phyloP scores from a whole-genome alignment of 2,797 vertebrate species.

The Myiothlypis coronata region DNA sequence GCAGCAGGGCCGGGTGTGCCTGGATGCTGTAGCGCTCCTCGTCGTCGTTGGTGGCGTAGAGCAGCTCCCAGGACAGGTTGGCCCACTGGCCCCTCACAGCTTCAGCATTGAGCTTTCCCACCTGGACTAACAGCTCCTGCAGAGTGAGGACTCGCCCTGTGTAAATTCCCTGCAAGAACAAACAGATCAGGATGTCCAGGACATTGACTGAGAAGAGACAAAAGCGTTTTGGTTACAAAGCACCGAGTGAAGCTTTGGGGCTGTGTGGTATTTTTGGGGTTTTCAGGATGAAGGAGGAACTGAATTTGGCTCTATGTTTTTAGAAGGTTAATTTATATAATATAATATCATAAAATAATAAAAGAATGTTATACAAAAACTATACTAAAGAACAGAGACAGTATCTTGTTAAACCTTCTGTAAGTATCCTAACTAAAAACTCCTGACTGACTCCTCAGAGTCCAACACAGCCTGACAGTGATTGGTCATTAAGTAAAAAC shows the following conservation, averaged over 20 bases:
- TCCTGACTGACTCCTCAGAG: not conserved
- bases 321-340: not conserved
- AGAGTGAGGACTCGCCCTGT: conserved; percentile 90
- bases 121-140: conserved; percentile 88
- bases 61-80: conserved; percentile 96
- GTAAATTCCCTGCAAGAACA: conserved; percentile 85
- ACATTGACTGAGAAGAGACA: rapidly evolving
- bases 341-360: not conserved
- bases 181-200: not conserved
- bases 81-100: conserved; percentile 96
- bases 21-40: conserved; percentile 98
- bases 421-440: not conserved
- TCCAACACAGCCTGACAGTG: not conserved
- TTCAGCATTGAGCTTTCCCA: conserved; percentile 90
- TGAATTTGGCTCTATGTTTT: not conserved
- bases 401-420: not conserved
- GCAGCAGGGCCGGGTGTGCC: conserved; percentile 90
- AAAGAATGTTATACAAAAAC: not conserved
- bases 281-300: not conserved
- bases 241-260: not conserved
- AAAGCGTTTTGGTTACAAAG: not conserved
- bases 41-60: conserved; percentile 96
- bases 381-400: not conserved
- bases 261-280: not conserved
- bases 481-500: not conserved